phyloP scores from a whole-genome alignment of 1,140 invertebrate species.

The Papilio machaon region DNA sequence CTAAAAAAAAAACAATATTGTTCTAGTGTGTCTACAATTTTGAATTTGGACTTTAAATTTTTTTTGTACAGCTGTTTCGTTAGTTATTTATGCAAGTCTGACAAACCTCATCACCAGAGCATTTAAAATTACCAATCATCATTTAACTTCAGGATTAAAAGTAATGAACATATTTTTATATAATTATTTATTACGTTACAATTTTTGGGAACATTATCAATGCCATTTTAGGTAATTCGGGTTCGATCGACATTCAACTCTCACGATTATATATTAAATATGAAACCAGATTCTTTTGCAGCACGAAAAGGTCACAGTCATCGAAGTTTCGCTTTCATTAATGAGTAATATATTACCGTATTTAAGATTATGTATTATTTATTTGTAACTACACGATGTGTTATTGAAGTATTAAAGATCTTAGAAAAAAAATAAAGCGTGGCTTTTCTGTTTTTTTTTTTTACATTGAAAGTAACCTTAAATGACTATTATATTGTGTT shows the following conservation, averaged over 20 bases:
- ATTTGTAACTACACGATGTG: no score
- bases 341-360: neutral
- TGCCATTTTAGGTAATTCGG: neutral
- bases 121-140: neutral
- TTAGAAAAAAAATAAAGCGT: no score
- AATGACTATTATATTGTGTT: no score
- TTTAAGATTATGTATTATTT: neutral
- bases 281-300: slow-evolving; percentile 21
- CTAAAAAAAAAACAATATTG: no score
- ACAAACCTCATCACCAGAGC: neutral
- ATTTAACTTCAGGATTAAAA: neutral
- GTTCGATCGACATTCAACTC: slow-evolving; percentile 2
- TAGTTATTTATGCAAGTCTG: neutral
- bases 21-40: no score
- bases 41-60: no score
- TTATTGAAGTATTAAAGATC: no score
- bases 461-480: no score
- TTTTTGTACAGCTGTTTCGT: no score
- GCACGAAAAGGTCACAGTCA: slow-evolving; percentile 11
- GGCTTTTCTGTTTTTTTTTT: no score
- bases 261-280: neutral
- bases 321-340: slow-evolving; percentile 28
- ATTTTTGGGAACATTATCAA: neutral
- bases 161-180: neutral
- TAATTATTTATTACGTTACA: slow-evolving; percentile 9